Evolutionary conservation across 2,113 vertebrate species (phyloP).

Genomic region (Gymnocephalus cernua): DNA sequence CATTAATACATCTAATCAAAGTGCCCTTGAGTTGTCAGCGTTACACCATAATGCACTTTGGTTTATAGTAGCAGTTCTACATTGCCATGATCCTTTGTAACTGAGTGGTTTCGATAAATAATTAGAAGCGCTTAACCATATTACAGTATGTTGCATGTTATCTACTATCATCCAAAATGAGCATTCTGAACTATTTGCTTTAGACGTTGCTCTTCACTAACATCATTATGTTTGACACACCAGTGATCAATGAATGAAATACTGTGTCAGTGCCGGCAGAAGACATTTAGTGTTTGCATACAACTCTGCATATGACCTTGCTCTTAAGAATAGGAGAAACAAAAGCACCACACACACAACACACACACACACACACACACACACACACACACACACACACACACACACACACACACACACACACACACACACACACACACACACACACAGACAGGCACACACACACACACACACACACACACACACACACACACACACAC

Average conservation of each 20-base stretch:
- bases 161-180: background rate
- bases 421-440: no score
- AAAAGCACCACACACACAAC: slow-evolving; percentile 4
- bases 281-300: slow-evolving; percentile 7
- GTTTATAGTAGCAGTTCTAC: background rate
- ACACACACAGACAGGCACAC: background rate
- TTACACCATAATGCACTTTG: background rate
- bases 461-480: slow-evolving; percentile 3
- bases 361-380: slow-evolving; percentile 21
- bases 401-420: no score
- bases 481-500: slow-evolving; percentile 25
- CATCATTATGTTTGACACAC: slow-evolving; percentile 1
- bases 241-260: slow-evolving; percentile 30
- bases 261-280: background rate
- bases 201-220: background rate
- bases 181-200: slow-evolving; percentile 4
- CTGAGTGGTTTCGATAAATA: slow-evolving; percentile 15
- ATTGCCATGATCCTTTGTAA: background rate
- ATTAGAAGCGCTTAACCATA: slow-evolving; percentile 3
- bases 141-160: slow-evolving; percentile 10
- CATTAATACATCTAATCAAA: background rate
- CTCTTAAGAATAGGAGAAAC: slow-evolving; percentile 3
- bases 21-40: slow-evolving; percentile 19
- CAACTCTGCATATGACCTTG: slow-evolving; percentile 29
- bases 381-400: slow-evolving; percentile 15